Percentiles rank a stretch among this genome's conserved stretches.
These are phyloP conservation scores for Saturnia japonica DNA, from an alignment of 2,888 invertebrate genomes.

Conservation along the genomic window DNA sequence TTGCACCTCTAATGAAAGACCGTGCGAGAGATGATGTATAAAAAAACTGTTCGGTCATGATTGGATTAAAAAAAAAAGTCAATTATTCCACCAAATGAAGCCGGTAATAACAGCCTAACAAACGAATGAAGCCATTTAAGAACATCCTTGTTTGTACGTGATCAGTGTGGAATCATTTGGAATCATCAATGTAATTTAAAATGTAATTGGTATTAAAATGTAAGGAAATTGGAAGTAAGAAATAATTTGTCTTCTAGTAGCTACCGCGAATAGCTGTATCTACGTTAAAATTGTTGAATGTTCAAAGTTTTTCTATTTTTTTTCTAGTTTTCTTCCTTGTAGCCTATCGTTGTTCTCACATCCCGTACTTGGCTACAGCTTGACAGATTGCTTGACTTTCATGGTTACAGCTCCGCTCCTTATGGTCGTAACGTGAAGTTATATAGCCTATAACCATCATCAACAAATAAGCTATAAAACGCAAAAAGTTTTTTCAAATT, in stretches of 20 bases:
- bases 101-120: slow-evolving; percentile 26
- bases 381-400: too few relatives aligned
- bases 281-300: too few relatives aligned
- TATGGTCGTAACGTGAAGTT: too few relatives aligned
- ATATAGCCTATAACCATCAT: too few relatives aligned
- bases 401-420: too few relatives aligned
- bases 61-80: slow-evolving; percentile 36
- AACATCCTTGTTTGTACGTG: slow-evolving; percentile 32
- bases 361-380: too few relatives aligned
- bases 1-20: slow-evolving; percentile 16
- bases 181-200: slow-evolving; percentile 10
- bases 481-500: too few relatives aligned
- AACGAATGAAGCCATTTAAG: slow-evolving; percentile 30
- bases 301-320: too few relatives aligned
- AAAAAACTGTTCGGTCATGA: slow-evolving; percentile 36
- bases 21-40: not conserved
- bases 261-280: not conserved
- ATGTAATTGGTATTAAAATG: slow-evolving; percentile 2
- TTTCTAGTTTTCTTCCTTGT: too few relatives aligned
- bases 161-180: slow-evolving; percentile 16
- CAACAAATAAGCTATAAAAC: too few relatives aligned
- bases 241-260: not conserved
- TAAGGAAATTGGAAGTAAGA: not conserved
- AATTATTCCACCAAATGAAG: slow-evolving; percentile 34
- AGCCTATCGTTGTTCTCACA: too few relatives aligned